Percentiles rank a stretch among this genome's conserved stretches.
These are phyloP conservation scores for Cheilosia pagana DNA, from an alignment of 2,888 invertebrate species.

Conservation along the genomic window DNA sequence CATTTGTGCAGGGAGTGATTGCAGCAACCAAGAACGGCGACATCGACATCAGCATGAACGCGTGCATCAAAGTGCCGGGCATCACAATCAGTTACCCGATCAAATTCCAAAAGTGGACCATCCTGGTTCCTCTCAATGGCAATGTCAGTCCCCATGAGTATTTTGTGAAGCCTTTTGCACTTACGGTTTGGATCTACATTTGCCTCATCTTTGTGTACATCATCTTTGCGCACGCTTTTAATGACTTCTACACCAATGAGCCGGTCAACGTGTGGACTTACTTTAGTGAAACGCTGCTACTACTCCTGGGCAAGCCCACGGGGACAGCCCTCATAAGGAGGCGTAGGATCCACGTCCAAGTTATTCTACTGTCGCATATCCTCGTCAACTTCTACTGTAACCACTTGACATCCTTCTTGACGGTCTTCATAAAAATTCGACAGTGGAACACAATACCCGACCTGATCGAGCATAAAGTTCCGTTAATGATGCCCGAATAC, in stretches of 20 bases:
- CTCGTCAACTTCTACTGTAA: constrained; percentile 43
- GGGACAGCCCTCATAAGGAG: background rate
- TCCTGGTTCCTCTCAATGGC: constrained; percentile 40
- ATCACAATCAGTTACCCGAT: constrained; percentile 41
- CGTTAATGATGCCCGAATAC: constrained; percentile 23
- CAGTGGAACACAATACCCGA: constrained; percentile 37
- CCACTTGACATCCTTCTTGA: constrained; percentile 49
- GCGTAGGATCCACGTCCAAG: constrained; percentile 41
- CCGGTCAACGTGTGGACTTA: constrained; percentile 22
- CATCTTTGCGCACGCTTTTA: background rate
- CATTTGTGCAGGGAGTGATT: background rate
- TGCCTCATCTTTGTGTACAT: constrained; percentile 15
- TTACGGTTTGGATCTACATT: constrained; percentile 35
- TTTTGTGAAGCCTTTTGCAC: constrained; percentile 33
- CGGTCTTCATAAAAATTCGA: constrained; percentile 38
- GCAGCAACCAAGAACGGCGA: constrained; percentile 16
- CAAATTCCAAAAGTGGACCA: background rate
- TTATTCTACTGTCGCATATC: constrained; percentile 34
- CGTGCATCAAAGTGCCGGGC: background rate
- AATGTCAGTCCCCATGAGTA: constrained; percentile 49
- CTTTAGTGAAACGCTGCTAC: constrained; percentile 28
- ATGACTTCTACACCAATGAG: background rate
- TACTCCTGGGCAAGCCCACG: constrained; percentile 2
- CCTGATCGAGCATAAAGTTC: constrained; percentile 40
- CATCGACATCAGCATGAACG: constrained; percentile 61